A percentile compares a stretch with the other conserved stretches of the same genome.
Evolutionary conservation across 2,888 invertebrate genomes (phyloP).

Genomic region (Plebejus melissa): DNA sequence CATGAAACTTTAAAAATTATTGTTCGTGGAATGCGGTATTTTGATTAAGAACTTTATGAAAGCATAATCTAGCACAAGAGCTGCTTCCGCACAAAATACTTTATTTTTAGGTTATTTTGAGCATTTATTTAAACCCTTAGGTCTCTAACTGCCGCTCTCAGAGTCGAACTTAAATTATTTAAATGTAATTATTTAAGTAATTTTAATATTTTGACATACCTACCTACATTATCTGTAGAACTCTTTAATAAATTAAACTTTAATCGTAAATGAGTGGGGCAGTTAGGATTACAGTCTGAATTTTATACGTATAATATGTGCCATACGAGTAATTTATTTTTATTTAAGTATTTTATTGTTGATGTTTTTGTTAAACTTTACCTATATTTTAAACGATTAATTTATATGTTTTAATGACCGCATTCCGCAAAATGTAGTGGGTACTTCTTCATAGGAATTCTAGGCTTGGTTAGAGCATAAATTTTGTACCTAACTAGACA

Average conservation of each 20-base stretch:
- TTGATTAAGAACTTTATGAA: not conserved
- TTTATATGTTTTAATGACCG: constrained; percentile 7
- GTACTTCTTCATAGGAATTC: not conserved
- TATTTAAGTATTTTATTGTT: constrained; percentile 19
- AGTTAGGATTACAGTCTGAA: not conserved
- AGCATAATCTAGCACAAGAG: not conserved
- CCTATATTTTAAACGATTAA: not conserved
- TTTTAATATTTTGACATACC: no score
- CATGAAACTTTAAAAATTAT: not conserved
- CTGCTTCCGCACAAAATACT: constrained; percentile 13
- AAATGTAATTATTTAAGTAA: no score
- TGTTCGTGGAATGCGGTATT: constrained; percentile 9
- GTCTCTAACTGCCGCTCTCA: not conserved
- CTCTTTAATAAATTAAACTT: no score
- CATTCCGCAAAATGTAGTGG: constrained; percentile 12
- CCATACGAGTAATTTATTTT: constrained; percentile 2
- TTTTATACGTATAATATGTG: not conserved
- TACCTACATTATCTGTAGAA: no score
- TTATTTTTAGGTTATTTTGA: not conserved
- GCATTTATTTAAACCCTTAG: not conserved
- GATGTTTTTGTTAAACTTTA: not conserved
- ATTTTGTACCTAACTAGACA: constrained; percentile 38
- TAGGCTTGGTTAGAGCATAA: constrained; percentile 31
- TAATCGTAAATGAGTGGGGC: no score
- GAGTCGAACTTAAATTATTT: no score